Conservation (phyloP, 2,888 invertebrate genomes). For the Mythimna albipuncta region DNA sequence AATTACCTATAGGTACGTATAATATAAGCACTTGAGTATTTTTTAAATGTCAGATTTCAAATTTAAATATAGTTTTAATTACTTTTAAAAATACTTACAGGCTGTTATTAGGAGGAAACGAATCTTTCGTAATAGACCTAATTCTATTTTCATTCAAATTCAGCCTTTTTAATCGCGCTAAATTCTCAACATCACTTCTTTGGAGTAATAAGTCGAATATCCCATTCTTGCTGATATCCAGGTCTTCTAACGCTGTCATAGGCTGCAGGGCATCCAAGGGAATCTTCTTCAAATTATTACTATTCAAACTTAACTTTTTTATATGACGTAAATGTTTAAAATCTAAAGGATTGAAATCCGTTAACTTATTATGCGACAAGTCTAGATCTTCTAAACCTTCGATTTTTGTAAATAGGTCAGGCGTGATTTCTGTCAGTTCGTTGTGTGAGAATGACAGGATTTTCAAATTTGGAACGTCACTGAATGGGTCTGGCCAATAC, state of each 20-base stretch:
- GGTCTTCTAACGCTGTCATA: slow-evolving; percentile 80
- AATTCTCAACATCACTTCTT: slow-evolving; percentile 72
- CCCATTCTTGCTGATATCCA: slow-evolving; percentile 89
- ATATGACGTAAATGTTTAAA: slow-evolving; percentile 80
- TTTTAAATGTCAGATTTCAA: slow-evolving; percentile 4
- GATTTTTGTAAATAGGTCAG: slow-evolving; percentile 86
- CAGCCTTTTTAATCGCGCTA: slow-evolving; percentile 81
- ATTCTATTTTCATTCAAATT: slow-evolving; percentile 88
- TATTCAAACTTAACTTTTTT: slow-evolving; percentile 85
- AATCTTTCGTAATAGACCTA: slow-evolving; percentile 81
- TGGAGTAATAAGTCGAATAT: slow-evolving; percentile 81
- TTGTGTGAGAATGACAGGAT: slow-evolving; percentile 88
- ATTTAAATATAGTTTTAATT: not conserved
- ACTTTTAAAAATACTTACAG: slow-evolving; percentile 78
- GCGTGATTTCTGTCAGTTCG: slow-evolving; percentile 83
- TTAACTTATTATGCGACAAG: slow-evolving; percentile 87
- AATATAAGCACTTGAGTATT: too few relatives aligned
- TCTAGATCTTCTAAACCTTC: slow-evolving; percentile 86
- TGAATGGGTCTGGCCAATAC: slow-evolving; percentile 87
- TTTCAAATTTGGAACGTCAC: slow-evolving; percentile 80
- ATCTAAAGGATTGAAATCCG: slow-evolving; percentile 80
- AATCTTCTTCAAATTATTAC: slow-evolving; percentile 83
- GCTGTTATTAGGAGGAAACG: slow-evolving; percentile 81
- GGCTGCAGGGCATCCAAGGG: slow-evolving; percentile 81
- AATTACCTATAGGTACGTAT: too few relatives aligned